Percentiles rank a stretch among this genome's conserved stretches.
phyloP scores from a whole-genome alignment of 2,888 invertebrate genomes.

The Brachylomia viminalis region DNA sequence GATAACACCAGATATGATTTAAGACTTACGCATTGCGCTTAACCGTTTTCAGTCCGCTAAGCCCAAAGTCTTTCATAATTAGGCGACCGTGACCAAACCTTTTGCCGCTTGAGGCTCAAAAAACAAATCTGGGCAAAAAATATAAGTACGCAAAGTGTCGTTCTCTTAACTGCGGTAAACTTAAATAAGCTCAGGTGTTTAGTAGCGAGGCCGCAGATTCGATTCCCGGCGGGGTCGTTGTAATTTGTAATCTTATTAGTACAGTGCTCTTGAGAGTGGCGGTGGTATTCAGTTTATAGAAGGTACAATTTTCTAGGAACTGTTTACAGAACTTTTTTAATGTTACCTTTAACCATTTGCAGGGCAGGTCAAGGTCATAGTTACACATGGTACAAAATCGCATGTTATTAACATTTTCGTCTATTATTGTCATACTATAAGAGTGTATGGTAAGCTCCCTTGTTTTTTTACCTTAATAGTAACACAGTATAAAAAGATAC shows the following conservation, averaged over 20 bases:
- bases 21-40: slow-evolving; percentile 49
- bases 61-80: slow-evolving; percentile 33
- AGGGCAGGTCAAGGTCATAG: background rate
- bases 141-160: slow-evolving; percentile 29
- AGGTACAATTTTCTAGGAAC: slow-evolving; percentile 10
- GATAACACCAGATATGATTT: slow-evolving; percentile 44
- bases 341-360: background rate
- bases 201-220: slow-evolving; percentile 61
- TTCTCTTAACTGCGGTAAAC: slow-evolving; percentile 65
- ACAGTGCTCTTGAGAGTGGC: slow-evolving; percentile 49
- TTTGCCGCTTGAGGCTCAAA: slow-evolving; percentile 15
- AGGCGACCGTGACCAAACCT: slow-evolving; percentile 11
- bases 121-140: slow-evolving; percentile 27
- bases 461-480: background rate
- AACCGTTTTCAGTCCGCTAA: slow-evolving; percentile 18
- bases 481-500: too few relatives aligned
- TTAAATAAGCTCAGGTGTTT: slow-evolving; percentile 76
- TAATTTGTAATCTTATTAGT: slow-evolving; percentile 73
- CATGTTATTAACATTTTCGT: too few relatives aligned
- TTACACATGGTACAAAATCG: too few relatives aligned
- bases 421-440: background rate
- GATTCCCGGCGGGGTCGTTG: slow-evolving; percentile 67
- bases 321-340: background rate
- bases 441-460: background rate
- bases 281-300: slow-evolving; percentile 4